A percentile compares a stretch with the other conserved stretches of the same genome.
These are phyloP conservation scores for Amphimallon solstitiale DNA, from an alignment of 2,888 invertebrate genomes.

Conservation along the genomic window DNA sequence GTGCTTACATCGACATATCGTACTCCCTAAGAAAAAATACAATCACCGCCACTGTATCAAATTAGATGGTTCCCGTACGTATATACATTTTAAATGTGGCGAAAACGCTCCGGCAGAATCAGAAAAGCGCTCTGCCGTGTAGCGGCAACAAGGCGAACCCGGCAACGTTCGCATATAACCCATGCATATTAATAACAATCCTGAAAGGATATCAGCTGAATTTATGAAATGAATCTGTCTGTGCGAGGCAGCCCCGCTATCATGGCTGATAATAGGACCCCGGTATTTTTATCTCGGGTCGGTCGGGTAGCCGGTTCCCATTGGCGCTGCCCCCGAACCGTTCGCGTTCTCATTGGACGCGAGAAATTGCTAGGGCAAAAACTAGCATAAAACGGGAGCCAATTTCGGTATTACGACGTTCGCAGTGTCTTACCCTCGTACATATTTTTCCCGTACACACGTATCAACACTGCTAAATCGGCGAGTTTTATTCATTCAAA, in stretches of 20 bases:
- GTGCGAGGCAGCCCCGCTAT: constrained; percentile 61
- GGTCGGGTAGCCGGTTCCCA: constrained; percentile 47
- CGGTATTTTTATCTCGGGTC: constrained; percentile 65
- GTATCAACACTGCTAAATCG: too few species aligned
- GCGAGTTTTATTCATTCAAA: constrained; percentile 18
- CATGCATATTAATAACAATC: constrained; percentile 59
- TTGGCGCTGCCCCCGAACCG: constrained; percentile 66
- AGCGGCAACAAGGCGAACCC: not conserved
- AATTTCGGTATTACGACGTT: constrained; percentile 50
- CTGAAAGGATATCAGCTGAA: constrained; percentile 55
- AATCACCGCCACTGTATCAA: constrained; percentile 9
- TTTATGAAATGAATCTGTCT: constrained; percentile 62
- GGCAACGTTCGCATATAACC: not conserved
- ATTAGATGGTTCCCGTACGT: constrained; percentile 8
- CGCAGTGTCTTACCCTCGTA: constrained; percentile 39
- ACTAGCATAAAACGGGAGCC: constrained; percentile 59
- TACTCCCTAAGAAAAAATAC: too few species aligned
- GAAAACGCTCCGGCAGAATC: constrained; percentile 6
- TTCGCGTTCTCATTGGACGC: constrained; percentile 57
- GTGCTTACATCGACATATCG: too few species aligned
- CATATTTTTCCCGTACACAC: not conserved
- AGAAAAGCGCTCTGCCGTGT: constrained; percentile 9
- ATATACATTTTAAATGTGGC: constrained; percentile 31
- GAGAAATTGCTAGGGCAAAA: constrained; percentile 67
- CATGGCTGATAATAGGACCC: constrained; percentile 65